These are phyloP conservation scores for Blera fallax DNA, from an alignment of 2,888 invertebrate genomes.

Conservation along the genomic window DNA sequence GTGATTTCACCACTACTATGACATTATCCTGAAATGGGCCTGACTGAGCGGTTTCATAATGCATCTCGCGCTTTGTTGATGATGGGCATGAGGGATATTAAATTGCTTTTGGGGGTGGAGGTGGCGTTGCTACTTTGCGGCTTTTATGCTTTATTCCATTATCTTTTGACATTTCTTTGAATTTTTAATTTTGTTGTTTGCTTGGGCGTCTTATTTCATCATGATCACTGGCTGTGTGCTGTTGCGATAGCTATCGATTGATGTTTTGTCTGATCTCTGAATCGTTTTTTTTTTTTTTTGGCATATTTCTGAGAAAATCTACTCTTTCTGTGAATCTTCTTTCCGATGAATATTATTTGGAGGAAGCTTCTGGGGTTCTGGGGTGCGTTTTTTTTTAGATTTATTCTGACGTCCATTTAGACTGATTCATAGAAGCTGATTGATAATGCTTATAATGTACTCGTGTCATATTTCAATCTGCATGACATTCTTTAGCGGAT, in stretches of 20 bases:
- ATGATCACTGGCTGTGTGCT: slow-evolving; percentile 36
- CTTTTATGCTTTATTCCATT: slow-evolving; percentile 72
- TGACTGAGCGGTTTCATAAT: slow-evolving; percentile 40
- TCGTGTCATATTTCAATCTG: neutral
- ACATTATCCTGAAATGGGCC: neutral
- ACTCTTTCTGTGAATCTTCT: neutral
- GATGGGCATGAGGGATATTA: slow-evolving; percentile 24
- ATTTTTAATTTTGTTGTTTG: slow-evolving; percentile 71
- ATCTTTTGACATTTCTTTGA: slow-evolving; percentile 72
- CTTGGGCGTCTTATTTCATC: slow-evolving; percentile 65
- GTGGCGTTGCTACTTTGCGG: slow-evolving; percentile 68
- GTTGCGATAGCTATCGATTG: slow-evolving; percentile 68
- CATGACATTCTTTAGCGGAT: too few relatives aligned
- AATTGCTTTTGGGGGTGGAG: slow-evolving; percentile 54
- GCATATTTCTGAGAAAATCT: slow-evolving; percentile 41
- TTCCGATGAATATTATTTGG: neutral
- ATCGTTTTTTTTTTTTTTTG: slow-evolving; percentile 12
- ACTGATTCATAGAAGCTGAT: slow-evolving; percentile 23
- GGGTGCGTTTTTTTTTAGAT: slow-evolving; percentile 17
- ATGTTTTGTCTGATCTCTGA: slow-evolving; percentile 55
- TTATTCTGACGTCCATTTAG: neutral
- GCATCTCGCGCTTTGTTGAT: slow-evolving; percentile 11
- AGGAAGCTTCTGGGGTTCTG: slow-evolving; percentile 39
- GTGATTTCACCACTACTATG: slow-evolving; percentile 28
- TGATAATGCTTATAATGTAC: neutral